These are phyloP conservation scores for Megaustenia siamemsis DNA, from an alignment of 2,888 invertebrate species.

Conservation along the genomic window DNA sequence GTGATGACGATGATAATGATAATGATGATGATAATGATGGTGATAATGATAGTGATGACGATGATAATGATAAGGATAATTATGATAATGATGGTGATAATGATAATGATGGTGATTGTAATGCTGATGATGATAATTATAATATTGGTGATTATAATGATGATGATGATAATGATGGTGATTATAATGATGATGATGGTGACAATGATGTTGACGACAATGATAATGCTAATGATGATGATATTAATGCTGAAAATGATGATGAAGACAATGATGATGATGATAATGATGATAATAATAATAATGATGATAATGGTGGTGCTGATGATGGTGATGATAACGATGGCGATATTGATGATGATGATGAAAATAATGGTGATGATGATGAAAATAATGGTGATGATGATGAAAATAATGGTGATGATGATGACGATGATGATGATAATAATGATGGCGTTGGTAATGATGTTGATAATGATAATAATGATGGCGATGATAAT, in stretches of 20 bases:
- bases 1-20: conserved; percentile 31
- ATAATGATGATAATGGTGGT: conserved; percentile 33
- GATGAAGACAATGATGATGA: conserved; percentile 39
- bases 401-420: not conserved
- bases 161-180: conserved; percentile 52
- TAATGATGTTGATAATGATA: conserved; percentile 42
- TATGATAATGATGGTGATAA: conserved; percentile 44
- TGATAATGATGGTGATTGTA: conserved; percentile 25
- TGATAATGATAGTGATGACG: too few relatives aligned
- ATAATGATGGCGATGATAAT: conserved; percentile 4
- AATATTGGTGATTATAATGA: conserved; percentile 21
- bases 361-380: conserved; percentile 17
- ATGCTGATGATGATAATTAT: not conserved
- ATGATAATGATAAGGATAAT: conserved; percentile 32
- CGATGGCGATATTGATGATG: conserved; percentile 16
- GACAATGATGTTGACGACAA: too few relatives aligned
- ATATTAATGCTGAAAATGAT: conserved; percentile 48
- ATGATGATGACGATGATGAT: conserved; percentile 46
- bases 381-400: conserved; percentile 25
- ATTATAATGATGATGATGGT: conserved; percentile 11
- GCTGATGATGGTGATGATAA: conserved; percentile 31
- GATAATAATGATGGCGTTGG: conserved; percentile 43
- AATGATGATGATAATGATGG: conserved; percentile 28
- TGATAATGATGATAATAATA: conserved; percentile 26
- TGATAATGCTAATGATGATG: conserved; percentile 55